These are phyloP conservation scores for Zosterops japonicus DNA, from an alignment of 2,113 vertebrate genomes.

Conservation along the genomic window DNA sequence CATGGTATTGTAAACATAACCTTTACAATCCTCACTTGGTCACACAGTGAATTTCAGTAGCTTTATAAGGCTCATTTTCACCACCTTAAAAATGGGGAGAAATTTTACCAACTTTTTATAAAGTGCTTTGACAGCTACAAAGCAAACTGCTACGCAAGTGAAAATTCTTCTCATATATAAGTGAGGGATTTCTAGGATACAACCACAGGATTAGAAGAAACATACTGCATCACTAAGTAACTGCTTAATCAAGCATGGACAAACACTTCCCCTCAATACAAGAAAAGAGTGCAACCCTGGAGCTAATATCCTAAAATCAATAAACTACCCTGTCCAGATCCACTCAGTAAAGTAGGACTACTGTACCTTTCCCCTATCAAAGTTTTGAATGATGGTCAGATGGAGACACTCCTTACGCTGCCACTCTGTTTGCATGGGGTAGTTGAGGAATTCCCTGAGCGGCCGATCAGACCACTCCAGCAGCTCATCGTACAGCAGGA, in stretches of 20 bases:
- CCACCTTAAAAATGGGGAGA: not conserved
- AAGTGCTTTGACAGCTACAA: not conserved
- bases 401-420: slow-evolving; percentile 95
- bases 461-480: slow-evolving; percentile 96
- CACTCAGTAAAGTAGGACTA: not conserved
- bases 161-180: not conserved
- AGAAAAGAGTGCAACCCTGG: not conserved
- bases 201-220: not conserved
- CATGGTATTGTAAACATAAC: not conserved
- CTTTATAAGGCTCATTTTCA: not conserved
- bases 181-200: not conserved
- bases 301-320: not conserved
- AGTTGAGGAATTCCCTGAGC: slow-evolving; percentile 92
- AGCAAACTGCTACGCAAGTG: not conserved
- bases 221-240: not conserved
- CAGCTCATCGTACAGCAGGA: slow-evolving; percentile 93
- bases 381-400: slow-evolving; percentile 95
- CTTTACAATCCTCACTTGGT: not conserved
- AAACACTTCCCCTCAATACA: not conserved
- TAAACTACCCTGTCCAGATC: not conserved
- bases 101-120: not conserved
- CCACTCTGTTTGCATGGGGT: slow-evolving; percentile 98
- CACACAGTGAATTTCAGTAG: not conserved
- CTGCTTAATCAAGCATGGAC: not conserved
- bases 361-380: slow-evolving; percentile 87